Evolutionary conservation across 2,113 vertebrate genomes (phyloP).

Genomic region (Esox niger): DNA sequence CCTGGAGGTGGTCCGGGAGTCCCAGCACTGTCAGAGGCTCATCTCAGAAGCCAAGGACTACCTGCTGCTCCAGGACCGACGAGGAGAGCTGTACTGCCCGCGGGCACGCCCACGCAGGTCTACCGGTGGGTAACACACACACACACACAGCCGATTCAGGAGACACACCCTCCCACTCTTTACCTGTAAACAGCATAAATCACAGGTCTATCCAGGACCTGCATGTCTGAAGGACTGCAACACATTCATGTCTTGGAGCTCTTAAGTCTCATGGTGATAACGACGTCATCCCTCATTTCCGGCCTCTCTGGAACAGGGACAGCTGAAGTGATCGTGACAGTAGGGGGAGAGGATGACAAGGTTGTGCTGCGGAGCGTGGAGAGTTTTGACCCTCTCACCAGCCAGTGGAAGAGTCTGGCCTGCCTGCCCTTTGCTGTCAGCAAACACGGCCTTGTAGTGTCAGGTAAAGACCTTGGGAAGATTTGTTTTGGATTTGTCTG

Average conservation of each 20-base stretch:
- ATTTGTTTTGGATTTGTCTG: not conserved
- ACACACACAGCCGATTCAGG: not conserved
- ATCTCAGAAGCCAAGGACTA: constrained; percentile 81
- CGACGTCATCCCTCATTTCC: constrained; percentile 6
- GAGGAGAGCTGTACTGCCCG: constrained; percentile 72
- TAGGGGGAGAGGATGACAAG: constrained; percentile 80
- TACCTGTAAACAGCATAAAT: not conserved
- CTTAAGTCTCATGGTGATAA: no score
- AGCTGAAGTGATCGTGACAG: constrained; percentile 76
- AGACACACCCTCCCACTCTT: not conserved
- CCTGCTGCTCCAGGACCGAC: constrained; percentile 76
- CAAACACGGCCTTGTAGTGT: constrained; percentile 78
- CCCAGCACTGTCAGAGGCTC: constrained; percentile 70
- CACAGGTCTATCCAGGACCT: constrained; percentile 12
- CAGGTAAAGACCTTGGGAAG: constrained; percentile 67
- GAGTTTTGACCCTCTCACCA: constrained; percentile 73
- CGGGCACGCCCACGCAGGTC: constrained; percentile 71
- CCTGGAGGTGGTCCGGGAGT: constrained; percentile 73
- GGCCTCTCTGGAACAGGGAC: constrained; percentile 62
- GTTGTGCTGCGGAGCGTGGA: constrained; percentile 79
- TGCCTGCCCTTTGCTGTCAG: constrained; percentile 79
- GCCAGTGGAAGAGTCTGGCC: constrained; percentile 76
- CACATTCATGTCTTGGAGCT: no score
- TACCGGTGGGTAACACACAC: constrained; percentile 55
- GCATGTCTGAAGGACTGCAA: not conserved